These are phyloP conservation scores for Apistogramma diplotaenia DNA, from an alignment of 2,113 vertebrate genomes.

Conservation along the genomic window DNA sequence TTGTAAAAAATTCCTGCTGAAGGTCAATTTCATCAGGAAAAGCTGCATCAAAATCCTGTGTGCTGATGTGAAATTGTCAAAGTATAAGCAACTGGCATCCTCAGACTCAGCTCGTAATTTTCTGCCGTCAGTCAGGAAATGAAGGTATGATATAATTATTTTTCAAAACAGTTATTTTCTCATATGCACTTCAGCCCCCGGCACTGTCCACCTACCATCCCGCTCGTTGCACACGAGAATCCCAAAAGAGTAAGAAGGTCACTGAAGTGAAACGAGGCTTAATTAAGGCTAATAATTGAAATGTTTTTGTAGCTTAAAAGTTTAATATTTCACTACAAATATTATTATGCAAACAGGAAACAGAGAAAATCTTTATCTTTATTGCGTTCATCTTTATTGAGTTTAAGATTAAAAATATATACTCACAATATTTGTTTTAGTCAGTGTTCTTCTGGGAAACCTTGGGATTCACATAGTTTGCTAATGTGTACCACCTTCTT, in stretches of 20 bases:
- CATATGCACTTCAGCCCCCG: neutral
- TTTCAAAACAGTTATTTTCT: neutral
- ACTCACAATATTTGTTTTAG: neutral
- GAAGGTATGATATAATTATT: neutral
- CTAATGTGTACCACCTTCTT: neutral
- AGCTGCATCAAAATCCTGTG: neutral
- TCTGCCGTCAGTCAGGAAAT: neutral
- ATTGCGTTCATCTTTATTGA: no score
- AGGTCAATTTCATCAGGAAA: neutral
- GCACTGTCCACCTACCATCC: neutral
- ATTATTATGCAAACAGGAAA: neutral
- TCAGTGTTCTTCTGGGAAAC: neutral
- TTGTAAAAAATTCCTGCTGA: neutral
- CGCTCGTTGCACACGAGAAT: neutral
- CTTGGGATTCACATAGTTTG: neutral
- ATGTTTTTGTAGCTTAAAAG: neutral
- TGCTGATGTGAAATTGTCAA: neutral
- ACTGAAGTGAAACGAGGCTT: conserved; percentile 2
- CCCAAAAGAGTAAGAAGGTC: neutral
- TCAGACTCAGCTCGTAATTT: neutral
- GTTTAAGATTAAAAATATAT: no score
- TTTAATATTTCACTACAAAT: neutral
- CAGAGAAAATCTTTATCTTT: neutral
- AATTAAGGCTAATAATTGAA: conserved; percentile 1
- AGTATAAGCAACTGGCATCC: neutral